Base-by-base conservation (phyloP, 1,140 invertebrate species). In the Drosophila bocqueti region DNA sequence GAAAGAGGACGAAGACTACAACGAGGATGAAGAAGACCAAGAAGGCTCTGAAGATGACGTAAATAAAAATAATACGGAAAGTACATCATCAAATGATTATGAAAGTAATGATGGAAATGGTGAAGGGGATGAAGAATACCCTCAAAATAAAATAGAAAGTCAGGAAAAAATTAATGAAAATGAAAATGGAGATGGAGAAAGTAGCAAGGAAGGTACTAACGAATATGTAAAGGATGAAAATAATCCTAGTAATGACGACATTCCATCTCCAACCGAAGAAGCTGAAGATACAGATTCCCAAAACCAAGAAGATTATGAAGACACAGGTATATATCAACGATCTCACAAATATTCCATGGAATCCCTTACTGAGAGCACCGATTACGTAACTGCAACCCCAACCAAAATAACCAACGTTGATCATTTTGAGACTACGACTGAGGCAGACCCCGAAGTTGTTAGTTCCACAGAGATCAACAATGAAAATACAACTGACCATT, bases 1-100 rank as follows among this genome's bases (percentile, higher is more conserved):
- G 11, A 31, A 18, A 4, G 40, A 50, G n/a, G 45, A 38, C 29
- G 49, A 76, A 38, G 57, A 31, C 0, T 54, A 74, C 2, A 38
- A 16, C 10, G 43, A 58, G 10, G 26, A 42, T 5, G 50, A 40
- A 18, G 58, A 42, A 16, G 26, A 46, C 16, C 46, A 54, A 5
- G 34, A 55, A 16, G 52, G 18, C 4, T n/a, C 9, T 4, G 42
- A 52, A 21, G 18, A 46, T 45, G 58, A 62, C 7, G 38, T 15
- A 16, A 31, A 15, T 11, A 34, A 16, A 11, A 34, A 36, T 43
- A 36, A 24, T 2, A 38, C 16, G 16, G 24, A 26, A 26, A 21
- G 16, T 24, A 7, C 24, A 15, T 31, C 49, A 24, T 3, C 13
- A 8, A 26, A 40, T n/a, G 47, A 40, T 54, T 8, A 46, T 16